Evolutionary conservation across 1,140 invertebrate species (phyloP), one percentile per base, ranked within the genome.

Genomic region (Leptopilina boulardi): DNA sequence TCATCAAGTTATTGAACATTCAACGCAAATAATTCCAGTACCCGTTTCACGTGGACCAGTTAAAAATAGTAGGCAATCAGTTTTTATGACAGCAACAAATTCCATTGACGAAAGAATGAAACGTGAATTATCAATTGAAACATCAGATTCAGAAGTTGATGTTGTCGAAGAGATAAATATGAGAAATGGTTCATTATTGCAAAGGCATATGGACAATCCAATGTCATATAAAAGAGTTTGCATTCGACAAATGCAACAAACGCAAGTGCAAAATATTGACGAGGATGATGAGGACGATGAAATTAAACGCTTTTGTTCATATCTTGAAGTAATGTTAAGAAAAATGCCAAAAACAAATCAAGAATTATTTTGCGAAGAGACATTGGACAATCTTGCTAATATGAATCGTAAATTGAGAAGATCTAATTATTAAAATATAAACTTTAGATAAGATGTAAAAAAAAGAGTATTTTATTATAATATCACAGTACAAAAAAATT

Each of bases 301-400:
- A n/a, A 66, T 66, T n/a, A 66, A 30, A n/a, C 23, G 59, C 15
- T 66, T 66, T 26, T 66, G 59, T 30, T 30, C 23, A 3, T 66
- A 66, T 66, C 26, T 66, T 15, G 59, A 66, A 30, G 59, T 66
- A 3, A 66, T 66, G 59, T 66, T 66, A 30, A 66, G 59, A 66
- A 66, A 66, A 66, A 30, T 66, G 59, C 59, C 59, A 30, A 66
- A 66, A 30, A 15, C 10, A 10, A 66, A 23, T 8, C 59, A 66
- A n/a, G 59, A 66, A 66, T 30, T 66, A 15, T 66, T 66, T n/a
- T 66, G 59, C 11, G 59, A 66, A n/a, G 59, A 66, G 23, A 66
- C 59, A n/a, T 23, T 66, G 11, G 59, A 66, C 11, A 23, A 66
- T 66, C 59, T 66, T 30, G 59, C 59, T 5, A 15, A 23, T 34